Evolutionary conservation across 2,797 vertebrate genomes (phyloP), one percentile per base, ranked within the genome.

Genomic region (Enteromius paludinosus): DNA sequence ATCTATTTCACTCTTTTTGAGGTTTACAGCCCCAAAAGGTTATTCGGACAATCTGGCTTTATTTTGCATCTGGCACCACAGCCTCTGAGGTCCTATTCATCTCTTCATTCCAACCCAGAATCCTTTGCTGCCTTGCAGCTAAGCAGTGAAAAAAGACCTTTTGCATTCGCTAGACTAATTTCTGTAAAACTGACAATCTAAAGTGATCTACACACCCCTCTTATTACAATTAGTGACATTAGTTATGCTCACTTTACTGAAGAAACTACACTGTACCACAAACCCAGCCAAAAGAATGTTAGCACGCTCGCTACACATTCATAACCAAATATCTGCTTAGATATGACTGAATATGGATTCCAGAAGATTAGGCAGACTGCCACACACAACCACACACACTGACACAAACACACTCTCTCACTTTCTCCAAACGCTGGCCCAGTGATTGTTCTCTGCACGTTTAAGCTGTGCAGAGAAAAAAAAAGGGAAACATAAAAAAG

Each of bases 331-430:
- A 47, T 45, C 52, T 64, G 41, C 23, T 65, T 61, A 47, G 59
- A 47, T 77, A 12, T 41, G 33, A 56, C 54, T 69, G 10, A 56
- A 69, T 69, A 69, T 79, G 77, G 15, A 78, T 66, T 78, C 30
- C 12, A 66, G 45, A 25, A 64, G 62, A 56, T 79, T 69, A 43
- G 49, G 49, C 49, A 17, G 14, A 8, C 14, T 78, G 65, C 20
- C 12, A 54, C 45, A 47, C 41, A 33, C 38, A 28, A 64, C 41
- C 43, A 56, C 41, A 78, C 62, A 78, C 45, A 52, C 30, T 11
- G 33, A 76, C 41, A 28, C 23, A 28, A 28, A n/a, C 43, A 61
- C 56, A n/a, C 9, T 72, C 4, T 72, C 33, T 61, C 52, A 59
- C 14, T 59, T 23, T 38, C 72, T 61, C 20, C 54, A 59, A 54